Evolutionary conservation across 2,888 invertebrate genomes (phyloP), one percentile per base, ranked within the genome.

Genomic region (Drosophila diplacantha): DNA sequence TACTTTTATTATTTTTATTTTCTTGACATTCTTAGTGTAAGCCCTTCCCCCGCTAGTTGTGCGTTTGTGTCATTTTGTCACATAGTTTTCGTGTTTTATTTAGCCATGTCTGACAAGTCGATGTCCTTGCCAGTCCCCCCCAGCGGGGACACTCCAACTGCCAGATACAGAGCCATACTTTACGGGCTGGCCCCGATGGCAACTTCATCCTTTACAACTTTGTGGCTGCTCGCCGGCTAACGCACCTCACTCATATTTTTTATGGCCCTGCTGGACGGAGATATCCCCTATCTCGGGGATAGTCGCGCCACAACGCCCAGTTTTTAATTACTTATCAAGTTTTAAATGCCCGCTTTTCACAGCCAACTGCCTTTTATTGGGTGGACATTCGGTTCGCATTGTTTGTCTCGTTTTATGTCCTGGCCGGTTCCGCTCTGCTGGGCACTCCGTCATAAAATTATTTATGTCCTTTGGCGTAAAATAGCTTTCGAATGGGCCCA

Each of bases 41-140:
- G 66, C 63, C 54, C 50, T 35, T 6, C 55, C 49, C 29, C 20
- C 9, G 46, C 34, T 29, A 57, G 59, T 24, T 24, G 24, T 73
- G 71, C 74, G 63, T 75, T 54, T 70, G 59, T 62, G 58, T 50
- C 71, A 71, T 71, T 73, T 78, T 79, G 71, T 81, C 84, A 83
- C 83, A 79, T 83, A 79, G 69, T 81, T 83, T 80, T 81, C 81
- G 73, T 81, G 76, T 83, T 83, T 81, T 83, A 83, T 83, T 83
- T 79, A 73, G 69, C 53, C 58, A 41, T 44, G 61, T 58, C 51
- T 53, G 66, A 32, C 56, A 61, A 62, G 63, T 61, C 47, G 34
- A 61, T 47, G 60, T 60, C 39, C 59, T 34, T 26, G 12, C 12
- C 12, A 7, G 16, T 20, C 22, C 12, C 26, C 43, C 26, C 26